Evolutionary conservation across 2,113 vertebrate genomes (phyloP).

Genomic region (Plestiodon gilberti): DNA sequence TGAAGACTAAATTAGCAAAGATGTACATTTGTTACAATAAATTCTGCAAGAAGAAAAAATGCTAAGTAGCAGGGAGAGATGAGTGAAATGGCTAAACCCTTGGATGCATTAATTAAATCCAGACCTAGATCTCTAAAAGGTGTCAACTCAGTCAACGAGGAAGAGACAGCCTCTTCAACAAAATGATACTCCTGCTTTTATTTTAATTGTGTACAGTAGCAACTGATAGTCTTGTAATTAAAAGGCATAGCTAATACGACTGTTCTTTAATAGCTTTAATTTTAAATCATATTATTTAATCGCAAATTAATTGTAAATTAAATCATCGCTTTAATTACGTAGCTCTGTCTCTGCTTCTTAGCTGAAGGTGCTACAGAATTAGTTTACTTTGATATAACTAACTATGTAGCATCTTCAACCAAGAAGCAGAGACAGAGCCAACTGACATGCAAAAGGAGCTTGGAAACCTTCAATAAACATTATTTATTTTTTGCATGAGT

Average conservation of each 20-base stretch:
- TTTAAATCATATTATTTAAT: too few relatives aligned
- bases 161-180: not conserved
- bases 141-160: not conserved
- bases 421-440: not conserved
- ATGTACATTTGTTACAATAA: not conserved
- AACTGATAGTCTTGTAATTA: not conserved
- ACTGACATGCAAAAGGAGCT: not conserved
- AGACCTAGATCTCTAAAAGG: not conserved
- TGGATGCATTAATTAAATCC: not conserved
- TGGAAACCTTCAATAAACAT: not conserved
- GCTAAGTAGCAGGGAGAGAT: not conserved
- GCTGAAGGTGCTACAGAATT: too few relatives aligned
- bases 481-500: not conserved
- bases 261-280: too few relatives aligned
- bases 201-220: not conserved
- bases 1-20: not conserved
- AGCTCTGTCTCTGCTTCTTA: too few relatives aligned
- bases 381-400: too few relatives aligned
- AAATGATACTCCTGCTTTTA: not conserved
- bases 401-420: not conserved
- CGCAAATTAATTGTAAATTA: too few relatives aligned
- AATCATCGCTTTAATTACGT: too few relatives aligned
- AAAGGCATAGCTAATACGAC: too few relatives aligned
- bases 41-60: not conserved
- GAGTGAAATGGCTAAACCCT: not conserved